Evolutionary conservation across 2,888 invertebrate genomes (phyloP).

Genomic region (Synergus umbraculus): DNA sequence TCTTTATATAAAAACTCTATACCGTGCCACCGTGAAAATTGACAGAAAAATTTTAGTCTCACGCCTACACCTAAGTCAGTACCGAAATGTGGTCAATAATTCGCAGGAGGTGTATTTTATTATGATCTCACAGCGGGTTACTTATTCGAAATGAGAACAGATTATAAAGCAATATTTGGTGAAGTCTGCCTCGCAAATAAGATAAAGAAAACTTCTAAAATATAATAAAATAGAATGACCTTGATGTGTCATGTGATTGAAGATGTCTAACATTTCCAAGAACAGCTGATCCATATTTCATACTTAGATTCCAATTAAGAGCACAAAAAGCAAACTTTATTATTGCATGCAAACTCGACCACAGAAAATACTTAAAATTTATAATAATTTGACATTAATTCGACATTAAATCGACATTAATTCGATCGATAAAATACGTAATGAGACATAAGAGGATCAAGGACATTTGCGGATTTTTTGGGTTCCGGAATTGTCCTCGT

Average conservation of each 20-base stretch:
- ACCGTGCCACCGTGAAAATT: constrained; percentile 56
- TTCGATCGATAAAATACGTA: constrained; percentile 2
- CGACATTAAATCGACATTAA: background rate
- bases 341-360: background rate
- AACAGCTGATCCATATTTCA: constrained; percentile 29
- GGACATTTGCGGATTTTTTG: background rate
- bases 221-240: background rate
- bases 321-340: background rate
- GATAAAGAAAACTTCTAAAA: background rate
- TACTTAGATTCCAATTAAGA: background rate
- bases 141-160: constrained; percentile 68
- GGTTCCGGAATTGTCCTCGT: constrained; percentile 60
- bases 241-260: constrained; percentile 5
- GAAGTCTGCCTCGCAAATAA: background rate
- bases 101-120: constrained; percentile 64
- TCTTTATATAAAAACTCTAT: constrained; percentile 61
- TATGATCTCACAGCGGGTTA: constrained; percentile 64
- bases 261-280: background rate
- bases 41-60: constrained; percentile 40
- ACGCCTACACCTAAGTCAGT: background rate
- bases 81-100: constrained; percentile 59
- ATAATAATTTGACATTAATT: background rate
- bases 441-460: background rate
- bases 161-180: constrained; percentile 66
- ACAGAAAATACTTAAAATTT: background rate